Evolutionary conservation across 2,888 invertebrate genomes (phyloP), one percentile per base, ranked within the genome.

Genomic region (Mesorhabditis sp.): DNA sequence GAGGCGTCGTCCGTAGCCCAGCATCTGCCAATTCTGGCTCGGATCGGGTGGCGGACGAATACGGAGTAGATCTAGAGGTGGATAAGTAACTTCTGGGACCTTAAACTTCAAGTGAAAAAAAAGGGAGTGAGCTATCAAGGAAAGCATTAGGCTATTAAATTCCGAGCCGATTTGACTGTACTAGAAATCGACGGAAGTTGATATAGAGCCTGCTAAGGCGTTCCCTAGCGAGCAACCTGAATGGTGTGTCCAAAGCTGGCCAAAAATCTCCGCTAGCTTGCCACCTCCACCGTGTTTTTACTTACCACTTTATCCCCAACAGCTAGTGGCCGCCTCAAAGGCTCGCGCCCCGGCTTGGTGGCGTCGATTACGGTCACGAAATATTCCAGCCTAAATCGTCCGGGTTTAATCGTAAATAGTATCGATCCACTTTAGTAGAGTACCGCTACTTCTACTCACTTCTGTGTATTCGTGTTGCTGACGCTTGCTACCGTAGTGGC

Each of bases 271-370:
- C 2, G 28, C 28, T 28, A 28, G 28, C 28, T 28, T 28, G 28
- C 28, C 28, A 28, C 28, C 45, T 65, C 62, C 43, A 64, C 28
- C 43, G 41, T 42, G 61, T n/a, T 7, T 62, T 67, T 62, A 65
- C 79, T 65, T 64, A 84, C 84, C 73, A 84, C 83, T 68, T 73
- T 74, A 66, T 84, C 84, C 6, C 84, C 84, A 50, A 84, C 83
- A 67, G 83, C 80, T n/a, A 84, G 70, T 4, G 84, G 80, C n/a
- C 77, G 72, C 10, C 72, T 70, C 45, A 83, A 67, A 41, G 74
- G 72, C n/a, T 78, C 78, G 5, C 82, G 70, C 65, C 77, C 76
- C 4, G 75, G 66, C 28, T 72, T 72, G 63, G 77, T 80, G n/a
- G 83, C 84, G 50, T 79, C 79, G 4, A 78, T 74, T n/a, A 84